Conservation (phyloP, 1,140 invertebrate genomes). For the Mylabris phalerata region DNA sequence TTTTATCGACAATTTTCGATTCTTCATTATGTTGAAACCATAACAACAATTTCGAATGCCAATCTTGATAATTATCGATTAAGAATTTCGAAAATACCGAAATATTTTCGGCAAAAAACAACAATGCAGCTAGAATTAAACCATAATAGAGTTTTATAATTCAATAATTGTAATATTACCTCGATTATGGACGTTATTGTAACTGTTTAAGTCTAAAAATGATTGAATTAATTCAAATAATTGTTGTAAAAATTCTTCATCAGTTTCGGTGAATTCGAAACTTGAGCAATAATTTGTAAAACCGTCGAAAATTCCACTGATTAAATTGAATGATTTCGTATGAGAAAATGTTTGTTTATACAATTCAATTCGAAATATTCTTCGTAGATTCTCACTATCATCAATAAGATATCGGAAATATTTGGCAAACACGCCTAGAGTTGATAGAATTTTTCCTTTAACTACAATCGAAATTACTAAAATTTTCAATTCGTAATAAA, state of each 20-base stretch:
- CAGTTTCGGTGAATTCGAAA: slow-evolving; percentile 15
- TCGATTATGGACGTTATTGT: background rate
- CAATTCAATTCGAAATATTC: slow-evolving; percentile 16
- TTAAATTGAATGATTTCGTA: slow-evolving; percentile 10
- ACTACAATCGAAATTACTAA: slow-evolving; percentile 22
- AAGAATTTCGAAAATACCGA: slow-evolving; percentile 21
- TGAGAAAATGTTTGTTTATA: slow-evolving; percentile 17
- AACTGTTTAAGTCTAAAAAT: background rate
- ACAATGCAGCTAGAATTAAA: slow-evolving; percentile 27
- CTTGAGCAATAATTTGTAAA: slow-evolving; percentile 22
- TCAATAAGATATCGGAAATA: slow-evolving; percentile 20
- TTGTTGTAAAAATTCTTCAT: slow-evolving; percentile 6
- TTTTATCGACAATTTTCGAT: slow-evolving; percentile 25
- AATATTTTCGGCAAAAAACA: slow-evolving; percentile 25
- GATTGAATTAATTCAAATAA: background rate
- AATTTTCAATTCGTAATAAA: background rate
- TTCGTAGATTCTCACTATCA: slow-evolving; percentile 15
- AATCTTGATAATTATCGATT: slow-evolving; percentile 21
- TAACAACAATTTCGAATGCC: slow-evolving; percentile 26
- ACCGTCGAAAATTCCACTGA: slow-evolving; percentile 24
- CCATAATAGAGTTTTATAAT: background rate
- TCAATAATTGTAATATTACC: background rate
- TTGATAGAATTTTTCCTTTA: slow-evolving; percentile 21
- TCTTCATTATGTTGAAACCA: slow-evolving; percentile 25
- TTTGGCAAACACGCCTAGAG: slow-evolving; percentile 26